A percentile compares a stretch with the other conserved stretches of the same genome.
These are phyloP conservation scores for Panthera tigris DNA, from an alignment of 2,113 vertebrate species.

Conservation along the genomic window DNA sequence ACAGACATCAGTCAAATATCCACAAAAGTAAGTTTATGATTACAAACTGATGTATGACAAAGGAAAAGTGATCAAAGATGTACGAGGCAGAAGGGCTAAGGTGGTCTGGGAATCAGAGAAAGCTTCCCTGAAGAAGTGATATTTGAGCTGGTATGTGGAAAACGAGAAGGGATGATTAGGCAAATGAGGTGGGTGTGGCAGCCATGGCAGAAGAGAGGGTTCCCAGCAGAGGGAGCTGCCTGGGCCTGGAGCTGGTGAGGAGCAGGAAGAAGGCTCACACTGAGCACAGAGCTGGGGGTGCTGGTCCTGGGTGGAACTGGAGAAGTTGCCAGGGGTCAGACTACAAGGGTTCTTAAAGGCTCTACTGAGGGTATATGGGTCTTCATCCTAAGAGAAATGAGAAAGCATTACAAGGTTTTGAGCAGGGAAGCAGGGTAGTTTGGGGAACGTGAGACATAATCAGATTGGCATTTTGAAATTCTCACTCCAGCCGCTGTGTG, in stretches of 20 bases:
- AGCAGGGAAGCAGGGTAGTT: background rate
- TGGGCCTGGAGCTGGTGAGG: background rate
- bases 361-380: background rate
- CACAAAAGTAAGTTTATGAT: conserved; percentile 7
- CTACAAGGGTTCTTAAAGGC: background rate
- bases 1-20: background rate
- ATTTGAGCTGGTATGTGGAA: conserved; percentile 26
- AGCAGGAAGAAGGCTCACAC: background rate
- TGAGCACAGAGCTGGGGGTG: background rate
- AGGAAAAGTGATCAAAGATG: conserved; percentile 12
- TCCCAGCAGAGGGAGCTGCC: background rate
- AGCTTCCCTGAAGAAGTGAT: background rate
- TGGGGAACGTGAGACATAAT: background rate
- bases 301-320: background rate
- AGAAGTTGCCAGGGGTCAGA: background rate
- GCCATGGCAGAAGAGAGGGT: background rate
- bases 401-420: conserved; percentile 11
- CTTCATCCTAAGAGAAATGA: conserved; percentile 27
- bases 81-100: background rate
- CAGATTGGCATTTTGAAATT: conserved; percentile 31
- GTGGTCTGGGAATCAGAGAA: background rate
- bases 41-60: background rate
- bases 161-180: conserved; percentile 16
- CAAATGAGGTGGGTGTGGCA: background rate
- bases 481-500: background rate